A percentile compares a stretch with the other conserved stretches of the same genome.
Conservation (phyloP, 2,888 invertebrate species). For the Leucoptera coffeella region DNA sequence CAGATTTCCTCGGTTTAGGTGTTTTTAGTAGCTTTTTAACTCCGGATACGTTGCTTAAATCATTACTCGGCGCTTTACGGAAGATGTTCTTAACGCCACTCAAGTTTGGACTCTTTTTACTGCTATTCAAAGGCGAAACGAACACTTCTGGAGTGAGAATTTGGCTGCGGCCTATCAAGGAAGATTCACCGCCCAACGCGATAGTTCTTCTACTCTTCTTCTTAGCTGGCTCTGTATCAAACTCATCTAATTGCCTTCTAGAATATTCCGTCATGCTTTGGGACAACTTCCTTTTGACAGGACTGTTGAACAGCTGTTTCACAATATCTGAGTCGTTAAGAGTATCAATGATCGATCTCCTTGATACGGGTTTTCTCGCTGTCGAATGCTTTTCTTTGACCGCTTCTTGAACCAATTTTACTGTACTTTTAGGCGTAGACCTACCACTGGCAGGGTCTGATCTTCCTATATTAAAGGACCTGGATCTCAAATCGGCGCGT, state of each 20-base stretch:
- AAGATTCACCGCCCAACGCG: slow-evolving; percentile 12
- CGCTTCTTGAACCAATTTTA: slow-evolving; percentile 21
- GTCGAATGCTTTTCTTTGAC: slow-evolving; percentile 42
- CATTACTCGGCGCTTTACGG: slow-evolving; percentile 16
- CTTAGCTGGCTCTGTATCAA: slow-evolving; percentile 13
- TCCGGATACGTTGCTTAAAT: slow-evolving; percentile 16
- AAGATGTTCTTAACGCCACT: slow-evolving; percentile 20
- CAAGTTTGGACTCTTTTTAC: slow-evolving; percentile 16
- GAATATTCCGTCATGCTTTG: slow-evolving; percentile 41
- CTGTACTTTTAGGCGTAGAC: slow-evolving; percentile 27
- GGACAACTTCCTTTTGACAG: slow-evolving; percentile 41
- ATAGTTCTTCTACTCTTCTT: slow-evolving; percentile 14
- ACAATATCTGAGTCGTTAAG: slow-evolving; percentile 32
- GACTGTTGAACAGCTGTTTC: slow-evolving; percentile 38
- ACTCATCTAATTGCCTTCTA: slow-evolving; percentile 16
- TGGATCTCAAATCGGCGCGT: slow-evolving; percentile 12
- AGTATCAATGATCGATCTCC: slow-evolving; percentile 35
- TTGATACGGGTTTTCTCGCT: slow-evolving; percentile 40
- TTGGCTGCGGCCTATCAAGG: slow-evolving; percentile 13
- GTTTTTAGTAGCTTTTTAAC: slow-evolving; percentile 15
- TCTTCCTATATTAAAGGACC: slow-evolving; percentile 12
- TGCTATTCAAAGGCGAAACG: slow-evolving; percentile 24
- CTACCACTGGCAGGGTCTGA: slow-evolving; percentile 12
- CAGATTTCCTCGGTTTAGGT: slow-evolving; percentile 17
- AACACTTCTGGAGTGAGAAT: slow-evolving; percentile 22